Evolutionary conservation across 2,113 vertebrate genomes (phyloP).

Genomic region (Cephalopholis sonnerati): DNA sequence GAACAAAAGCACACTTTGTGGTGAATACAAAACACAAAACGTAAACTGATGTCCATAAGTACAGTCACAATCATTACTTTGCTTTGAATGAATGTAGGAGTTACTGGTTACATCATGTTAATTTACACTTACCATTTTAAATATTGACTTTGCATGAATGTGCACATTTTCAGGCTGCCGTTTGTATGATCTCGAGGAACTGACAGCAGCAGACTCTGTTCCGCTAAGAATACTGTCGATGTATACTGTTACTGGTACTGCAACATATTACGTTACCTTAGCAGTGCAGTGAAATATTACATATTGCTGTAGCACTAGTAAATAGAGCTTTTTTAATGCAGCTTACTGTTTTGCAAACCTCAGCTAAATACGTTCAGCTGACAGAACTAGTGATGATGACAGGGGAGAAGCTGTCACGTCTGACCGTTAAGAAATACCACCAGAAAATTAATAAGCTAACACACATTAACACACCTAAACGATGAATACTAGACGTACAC

Average conservation of each 20-base stretch:
- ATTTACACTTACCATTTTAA: background rate
- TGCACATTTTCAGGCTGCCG: background rate
- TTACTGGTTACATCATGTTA: background rate
- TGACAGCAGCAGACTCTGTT: background rate
- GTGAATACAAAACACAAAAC: background rate
- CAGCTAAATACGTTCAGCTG: background rate
- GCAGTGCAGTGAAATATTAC: background rate
- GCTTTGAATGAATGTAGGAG: background rate
- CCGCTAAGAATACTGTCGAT: background rate
- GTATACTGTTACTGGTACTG: no score
- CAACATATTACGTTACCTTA: background rate
- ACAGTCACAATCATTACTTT: no score
- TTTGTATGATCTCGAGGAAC: background rate
- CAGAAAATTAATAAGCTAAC: background rate
- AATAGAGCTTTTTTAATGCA: background rate
- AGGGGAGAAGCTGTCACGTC: background rate
- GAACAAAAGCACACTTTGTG: background rate
- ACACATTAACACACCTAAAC: background rate
- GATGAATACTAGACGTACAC: background rate
- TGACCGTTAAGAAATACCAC: background rate
- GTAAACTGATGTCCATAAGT: background rate
- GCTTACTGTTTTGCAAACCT: background rate
- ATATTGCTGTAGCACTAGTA: background rate
- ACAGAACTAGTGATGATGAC: slow-evolving; percentile 9
- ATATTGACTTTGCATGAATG: background rate